Evolutionary conservation across 1,140 invertebrate species (phyloP).

Genomic region (Bombus haemorrhoidalis): DNA sequence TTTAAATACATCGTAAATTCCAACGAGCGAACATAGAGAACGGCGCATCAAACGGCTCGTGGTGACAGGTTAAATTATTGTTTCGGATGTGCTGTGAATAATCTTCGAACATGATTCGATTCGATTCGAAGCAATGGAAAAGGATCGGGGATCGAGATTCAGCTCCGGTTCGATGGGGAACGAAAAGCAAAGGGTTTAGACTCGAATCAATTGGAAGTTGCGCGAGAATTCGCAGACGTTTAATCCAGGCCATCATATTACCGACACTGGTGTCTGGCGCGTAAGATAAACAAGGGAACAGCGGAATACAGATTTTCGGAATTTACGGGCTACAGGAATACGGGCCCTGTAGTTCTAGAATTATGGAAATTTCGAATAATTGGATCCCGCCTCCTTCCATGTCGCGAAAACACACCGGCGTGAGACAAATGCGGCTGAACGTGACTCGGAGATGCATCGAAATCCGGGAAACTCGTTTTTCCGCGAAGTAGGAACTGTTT

Average conservation of each 20-base stretch:
- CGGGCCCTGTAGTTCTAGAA: slow-evolving; percentile 46
- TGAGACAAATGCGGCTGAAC: background rate
- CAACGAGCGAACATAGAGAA: background rate
- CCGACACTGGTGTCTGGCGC: slow-evolving; percentile 34
- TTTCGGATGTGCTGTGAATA: background rate
- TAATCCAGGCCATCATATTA: slow-evolving; percentile 53
- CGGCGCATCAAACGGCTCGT: background rate
- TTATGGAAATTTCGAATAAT: slow-evolving; percentile 66
- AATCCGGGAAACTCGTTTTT: background rate
- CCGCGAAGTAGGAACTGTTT: background rate
- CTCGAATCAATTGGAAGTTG: slow-evolving; percentile 30
- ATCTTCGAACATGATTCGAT: background rate
- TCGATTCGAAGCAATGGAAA: background rate
- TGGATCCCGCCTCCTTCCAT: slow-evolving; percentile 40
- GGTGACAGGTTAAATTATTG: background rate
- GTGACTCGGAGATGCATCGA: background rate
- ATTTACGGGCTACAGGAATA: slow-evolving; percentile 54
- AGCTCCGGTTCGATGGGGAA: background rate
- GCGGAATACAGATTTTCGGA: slow-evolving; percentile 63
- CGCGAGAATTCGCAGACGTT: slow-evolving; percentile 44
- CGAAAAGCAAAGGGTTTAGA: background rate
- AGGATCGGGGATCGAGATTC: background rate
- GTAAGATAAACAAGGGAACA: slow-evolving; percentile 57
- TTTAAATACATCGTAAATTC: slow-evolving; percentile 20
- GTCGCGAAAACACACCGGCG: background rate